Conservation (phyloP, 2,888 invertebrate species). For the Galeruca laticollis region DNA sequence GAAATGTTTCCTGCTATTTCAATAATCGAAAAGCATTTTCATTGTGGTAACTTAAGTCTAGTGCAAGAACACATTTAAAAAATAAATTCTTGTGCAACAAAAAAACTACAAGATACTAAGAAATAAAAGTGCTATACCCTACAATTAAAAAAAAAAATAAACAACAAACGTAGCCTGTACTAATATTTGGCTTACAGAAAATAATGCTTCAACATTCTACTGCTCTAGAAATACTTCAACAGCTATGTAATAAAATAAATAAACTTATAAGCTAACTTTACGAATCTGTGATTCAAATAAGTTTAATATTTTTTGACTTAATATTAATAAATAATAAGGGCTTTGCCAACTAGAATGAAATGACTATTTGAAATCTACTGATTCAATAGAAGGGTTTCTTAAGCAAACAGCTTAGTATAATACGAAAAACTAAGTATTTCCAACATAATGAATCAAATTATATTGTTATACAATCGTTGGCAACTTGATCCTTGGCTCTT, state of each 20-base stretch:
- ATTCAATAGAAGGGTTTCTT: slow-evolving; percentile 8
- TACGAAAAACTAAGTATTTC: not conserved
- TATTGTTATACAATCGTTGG: not conserved
- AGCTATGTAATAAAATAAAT: slow-evolving; percentile 34
- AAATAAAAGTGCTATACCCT: slow-evolving; percentile 49
- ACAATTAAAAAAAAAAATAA: slow-evolving; percentile 42
- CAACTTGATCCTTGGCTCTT: not conserved
- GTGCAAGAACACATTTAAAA: slow-evolving; percentile 46
- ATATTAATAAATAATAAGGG: slow-evolving; percentile 42
- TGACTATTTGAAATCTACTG: slow-evolving; percentile 30
- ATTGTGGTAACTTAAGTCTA: slow-evolving; percentile 47
- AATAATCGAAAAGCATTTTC: slow-evolving; percentile 27
- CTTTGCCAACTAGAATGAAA: slow-evolving; percentile 41
- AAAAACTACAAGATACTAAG: slow-evolving; percentile 45
- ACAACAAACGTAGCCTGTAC: slow-evolving; percentile 49
- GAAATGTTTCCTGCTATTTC: slow-evolving; percentile 39
- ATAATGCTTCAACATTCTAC: slow-evolving; percentile 39
- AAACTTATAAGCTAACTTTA: slow-evolving; percentile 35
- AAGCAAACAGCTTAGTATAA: not conserved
- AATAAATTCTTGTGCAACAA: slow-evolving; percentile 44
- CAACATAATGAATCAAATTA: not conserved
- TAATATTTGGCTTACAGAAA: slow-evolving; percentile 41
- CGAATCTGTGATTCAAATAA: slow-evolving; percentile 37
- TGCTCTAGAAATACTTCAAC: slow-evolving; percentile 28
- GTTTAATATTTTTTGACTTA: slow-evolving; percentile 41